Conservation (phyloP, 2,888 invertebrate species). For the Cetonia aurata region DNA sequence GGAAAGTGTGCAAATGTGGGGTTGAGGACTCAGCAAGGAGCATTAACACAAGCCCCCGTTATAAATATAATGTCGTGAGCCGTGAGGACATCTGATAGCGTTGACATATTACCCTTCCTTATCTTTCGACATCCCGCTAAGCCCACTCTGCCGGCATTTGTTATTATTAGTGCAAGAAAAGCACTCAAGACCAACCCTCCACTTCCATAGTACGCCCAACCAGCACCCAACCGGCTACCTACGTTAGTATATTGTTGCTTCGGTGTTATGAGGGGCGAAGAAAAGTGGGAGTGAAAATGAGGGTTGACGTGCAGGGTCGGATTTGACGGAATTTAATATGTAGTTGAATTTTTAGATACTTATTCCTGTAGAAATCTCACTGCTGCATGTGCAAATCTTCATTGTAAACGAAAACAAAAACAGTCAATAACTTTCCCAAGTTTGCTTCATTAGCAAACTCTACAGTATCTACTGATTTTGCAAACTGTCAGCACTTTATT, state of each 20-base stretch:
- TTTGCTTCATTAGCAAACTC: too few relatives aligned
- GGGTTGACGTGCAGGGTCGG: neutral
- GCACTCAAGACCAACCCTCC: conserved; percentile 18
- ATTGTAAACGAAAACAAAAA: too few relatives aligned
- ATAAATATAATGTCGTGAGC: conserved; percentile 45
- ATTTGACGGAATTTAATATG: neutral
- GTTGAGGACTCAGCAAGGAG: neutral
- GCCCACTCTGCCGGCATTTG: conserved; percentile 41
- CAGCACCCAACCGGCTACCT: neutral
- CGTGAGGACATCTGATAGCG: conserved; percentile 49
- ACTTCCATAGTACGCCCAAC: neutral
- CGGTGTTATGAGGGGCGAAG: neutral
- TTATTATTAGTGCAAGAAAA: conserved; percentile 43
- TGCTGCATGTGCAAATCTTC: too few relatives aligned
- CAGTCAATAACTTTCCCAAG: too few relatives aligned
- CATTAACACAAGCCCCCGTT: neutral
- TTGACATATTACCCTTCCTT: conserved; percentile 49
- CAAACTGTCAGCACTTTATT: too few relatives aligned
- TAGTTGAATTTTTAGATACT: too few relatives aligned
- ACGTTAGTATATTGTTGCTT: conserved; percentile 15
- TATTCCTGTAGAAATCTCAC: too few relatives aligned
- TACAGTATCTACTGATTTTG: too few relatives aligned
- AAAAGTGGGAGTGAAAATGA: neutral
- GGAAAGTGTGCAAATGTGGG: neutral
- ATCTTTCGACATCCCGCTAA: conserved; percentile 49